phyloP scores from a whole-genome alignment of 1,140 invertebrate genomes.

The Zaprionus nigranus region DNA sequence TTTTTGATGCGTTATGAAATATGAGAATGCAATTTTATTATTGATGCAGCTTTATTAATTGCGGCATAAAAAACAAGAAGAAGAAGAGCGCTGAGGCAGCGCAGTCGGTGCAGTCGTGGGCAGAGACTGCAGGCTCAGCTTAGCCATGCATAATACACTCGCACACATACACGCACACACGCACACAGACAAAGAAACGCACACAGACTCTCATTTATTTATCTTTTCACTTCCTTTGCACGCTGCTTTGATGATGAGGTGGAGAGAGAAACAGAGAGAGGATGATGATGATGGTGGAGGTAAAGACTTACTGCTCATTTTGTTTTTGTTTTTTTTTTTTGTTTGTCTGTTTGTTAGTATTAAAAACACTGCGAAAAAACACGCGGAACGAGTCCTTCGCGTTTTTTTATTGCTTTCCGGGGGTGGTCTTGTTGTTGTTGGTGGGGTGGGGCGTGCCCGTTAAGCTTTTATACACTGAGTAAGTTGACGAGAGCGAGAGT shows the following conservation, averaged over 20 bases:
- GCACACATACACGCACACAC: slow-evolving; percentile 41
- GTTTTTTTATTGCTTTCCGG: slow-evolving; percentile 35
- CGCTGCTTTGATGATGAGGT: slow-evolving; percentile 13
- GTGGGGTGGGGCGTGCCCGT: slow-evolving; percentile 66
- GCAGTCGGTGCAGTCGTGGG: slow-evolving; percentile 9
- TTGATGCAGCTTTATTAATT: slow-evolving; percentile 43
- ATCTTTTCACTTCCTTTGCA: slow-evolving; percentile 41
- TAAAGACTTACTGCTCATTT: slow-evolving; percentile 79
- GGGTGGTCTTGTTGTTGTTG: slow-evolving; percentile 32
- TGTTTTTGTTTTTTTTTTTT: slow-evolving; percentile 54
- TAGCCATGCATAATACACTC: slow-evolving; percentile 61
- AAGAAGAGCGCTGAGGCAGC: slow-evolving; percentile 15
- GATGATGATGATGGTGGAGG: neutral
- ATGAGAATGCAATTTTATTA: slow-evolving; percentile 47
- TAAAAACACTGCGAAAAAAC: slow-evolving; percentile 42
- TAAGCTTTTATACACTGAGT: slow-evolving; percentile 66
- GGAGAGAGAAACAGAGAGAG: neutral
- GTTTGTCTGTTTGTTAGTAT: slow-evolving; percentile 46
- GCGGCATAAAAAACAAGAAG: slow-evolving; percentile 25
- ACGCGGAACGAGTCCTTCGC: slow-evolving; percentile 60
- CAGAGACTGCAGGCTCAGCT: neutral
- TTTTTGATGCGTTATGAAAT: slow-evolving; percentile 62
- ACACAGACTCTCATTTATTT: slow-evolving; percentile 44
- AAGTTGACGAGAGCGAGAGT: slow-evolving; percentile 52
- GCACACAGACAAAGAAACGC: slow-evolving; percentile 52